These are phyloP conservation scores for Lagorchestes hirsutus DNA, from an alignment of 2,797 vertebrate genomes.

Conservation along the genomic window DNA sequence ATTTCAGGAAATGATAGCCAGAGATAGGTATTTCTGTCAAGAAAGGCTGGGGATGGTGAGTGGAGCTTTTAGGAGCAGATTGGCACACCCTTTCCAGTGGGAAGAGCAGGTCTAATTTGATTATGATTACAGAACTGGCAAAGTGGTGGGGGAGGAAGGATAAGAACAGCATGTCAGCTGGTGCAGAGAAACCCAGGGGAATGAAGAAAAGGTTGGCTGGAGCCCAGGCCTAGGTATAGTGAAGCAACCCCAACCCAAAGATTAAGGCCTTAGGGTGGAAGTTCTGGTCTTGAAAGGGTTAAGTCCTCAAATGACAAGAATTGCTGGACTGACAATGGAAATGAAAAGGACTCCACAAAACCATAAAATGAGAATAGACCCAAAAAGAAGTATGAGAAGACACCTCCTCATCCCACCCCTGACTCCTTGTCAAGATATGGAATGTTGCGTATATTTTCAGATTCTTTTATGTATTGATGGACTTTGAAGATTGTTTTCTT, in stretches of 20 bases:
- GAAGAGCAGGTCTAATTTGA: background rate
- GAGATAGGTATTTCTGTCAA: background rate
- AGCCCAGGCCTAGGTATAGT: background rate
- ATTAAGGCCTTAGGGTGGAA: no score
- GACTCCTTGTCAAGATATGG: background rate
- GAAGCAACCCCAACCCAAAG: no score
- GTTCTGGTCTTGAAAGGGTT: no score
- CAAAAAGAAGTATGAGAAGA: background rate
- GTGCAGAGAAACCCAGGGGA: background rate
- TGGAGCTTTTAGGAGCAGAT: background rate
- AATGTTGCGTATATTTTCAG: background rate
- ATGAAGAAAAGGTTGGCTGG: background rate
- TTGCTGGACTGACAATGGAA: no score
- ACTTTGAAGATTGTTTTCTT: background rate
- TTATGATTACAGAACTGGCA: background rate
- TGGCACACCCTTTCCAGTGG: background rate
- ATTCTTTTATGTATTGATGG: background rate
- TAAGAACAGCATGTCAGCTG: background rate
- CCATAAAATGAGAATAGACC: background rate
- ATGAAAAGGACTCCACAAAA: background rate
- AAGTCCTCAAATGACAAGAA: no score
- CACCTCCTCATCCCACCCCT: background rate
- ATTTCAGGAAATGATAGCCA: background rate
- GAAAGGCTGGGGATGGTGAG: background rate
- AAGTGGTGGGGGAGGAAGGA: background rate